Evolutionary conservation across 2,888 invertebrate species (phyloP), one percentile per base, ranked within the genome.

Genomic region (Hermodice carunculata): DNA sequence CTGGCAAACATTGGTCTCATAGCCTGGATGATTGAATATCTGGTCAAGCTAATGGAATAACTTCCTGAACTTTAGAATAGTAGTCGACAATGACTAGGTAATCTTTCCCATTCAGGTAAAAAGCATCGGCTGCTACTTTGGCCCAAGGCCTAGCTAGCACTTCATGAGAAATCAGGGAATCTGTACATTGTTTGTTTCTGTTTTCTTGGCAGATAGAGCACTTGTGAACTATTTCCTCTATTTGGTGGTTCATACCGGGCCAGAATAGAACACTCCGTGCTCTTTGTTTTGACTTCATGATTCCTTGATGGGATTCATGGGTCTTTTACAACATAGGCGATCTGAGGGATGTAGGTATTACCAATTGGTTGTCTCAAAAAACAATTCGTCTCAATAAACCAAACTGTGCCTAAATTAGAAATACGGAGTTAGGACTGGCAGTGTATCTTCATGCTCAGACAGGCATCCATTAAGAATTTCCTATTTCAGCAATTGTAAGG

Each of bases 271-370:
- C 24, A 6, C 17, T n/a, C n/a, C 32, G 17, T 8, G 53, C 53
- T n/a, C 17, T 5, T 14, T 19, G 32, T 31, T 24, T 17, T 4
- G 53, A 14, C 32, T 52, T 52, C 22, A 19, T 34, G 34, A 52
- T 31, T 5, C 53, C 53, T 34, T 52, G 53, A n/a, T 52, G 53
- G 22, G 22, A n/a, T 14, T 14, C 53, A 34, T 52, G 53, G n/a
- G 34, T 8, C 6, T 31, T 14, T 5, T 29, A 6, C 19, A 52
- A 34, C 6, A 52, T 31, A 6, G 29, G 32, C 11, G 28, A 11
- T 32, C 53, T 31, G 32, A 52, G 6, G 11, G 17, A 3, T 6
- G 17, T 19, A n/a, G 53, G 53, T 22, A 52, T 22, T 5, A 49
- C 6, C 6, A 49, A 24, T 49, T 49, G 49, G 24, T 14, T 6